Percentiles rank a stretch among this genome's conserved stretches.
These are phyloP conservation scores for Polydrusus tereticollis DNA, from an alignment of 2,888 invertebrate species.

Conservation along the genomic window DNA sequence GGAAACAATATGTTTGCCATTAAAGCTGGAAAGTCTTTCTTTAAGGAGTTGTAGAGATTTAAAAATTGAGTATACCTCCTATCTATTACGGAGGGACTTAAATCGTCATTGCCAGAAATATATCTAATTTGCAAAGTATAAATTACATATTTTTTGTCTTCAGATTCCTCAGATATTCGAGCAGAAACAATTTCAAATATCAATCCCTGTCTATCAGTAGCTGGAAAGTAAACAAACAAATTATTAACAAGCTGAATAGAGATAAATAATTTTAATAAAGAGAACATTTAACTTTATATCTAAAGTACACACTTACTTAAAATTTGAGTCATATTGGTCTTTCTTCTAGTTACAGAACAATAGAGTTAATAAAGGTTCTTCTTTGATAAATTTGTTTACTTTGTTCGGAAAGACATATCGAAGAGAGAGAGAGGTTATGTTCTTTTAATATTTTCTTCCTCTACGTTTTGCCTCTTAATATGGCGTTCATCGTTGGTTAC, in stretches of 20 bases:
- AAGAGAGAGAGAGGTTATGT: no score
- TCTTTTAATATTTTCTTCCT: no score
- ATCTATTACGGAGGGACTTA: conserved; percentile 74
- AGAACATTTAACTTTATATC: no score
- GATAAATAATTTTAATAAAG: no score
- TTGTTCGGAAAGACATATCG: no score
- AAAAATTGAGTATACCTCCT: conserved; percentile 81
- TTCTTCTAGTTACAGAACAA: neutral
- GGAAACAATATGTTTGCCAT: conserved; percentile 74
- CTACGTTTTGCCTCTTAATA: no score
- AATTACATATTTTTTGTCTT: conserved; percentile 78
- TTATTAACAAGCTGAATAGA: no score
- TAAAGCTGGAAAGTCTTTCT: conserved; percentile 71
- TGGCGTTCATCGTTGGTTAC: no score
- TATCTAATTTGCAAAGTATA: conserved; percentile 77
- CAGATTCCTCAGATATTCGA: conserved; percentile 72
- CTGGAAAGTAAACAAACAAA: conserved; percentile 47
- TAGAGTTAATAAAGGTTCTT: no score
- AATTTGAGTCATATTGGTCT: conserved; percentile 35
- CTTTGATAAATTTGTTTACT: no score
- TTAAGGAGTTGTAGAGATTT: conserved; percentile 74
- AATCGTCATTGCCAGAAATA: conserved; percentile 71
- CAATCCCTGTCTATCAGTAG: conserved; percentile 64
- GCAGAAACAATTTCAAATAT: conserved; percentile 78
- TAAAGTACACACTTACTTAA: conserved; percentile 27